Evolutionary conservation across 2,113 vertebrate species (phyloP).

Genomic region (Ciconia boyciana): DNA sequence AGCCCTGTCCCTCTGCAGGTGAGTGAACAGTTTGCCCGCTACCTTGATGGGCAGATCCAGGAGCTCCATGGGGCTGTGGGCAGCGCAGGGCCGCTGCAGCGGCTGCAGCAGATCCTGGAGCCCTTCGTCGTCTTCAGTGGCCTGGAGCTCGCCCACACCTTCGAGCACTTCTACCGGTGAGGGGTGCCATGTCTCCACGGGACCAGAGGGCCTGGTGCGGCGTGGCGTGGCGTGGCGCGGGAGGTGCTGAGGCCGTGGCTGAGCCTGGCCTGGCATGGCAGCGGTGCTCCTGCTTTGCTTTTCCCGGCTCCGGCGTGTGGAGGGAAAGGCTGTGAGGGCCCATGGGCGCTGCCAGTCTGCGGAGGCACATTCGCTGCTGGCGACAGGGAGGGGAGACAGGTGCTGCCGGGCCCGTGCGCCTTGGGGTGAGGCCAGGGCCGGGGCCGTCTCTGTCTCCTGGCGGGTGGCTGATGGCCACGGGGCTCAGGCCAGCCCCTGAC

Average conservation of each 20-base stretch:
- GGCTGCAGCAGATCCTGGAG: constrained; percentile 85
- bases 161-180: constrained; percentile 97
- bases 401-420: fast-evolving
- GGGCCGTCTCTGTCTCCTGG: neutral
- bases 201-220: neutral
- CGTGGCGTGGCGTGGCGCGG: fast-evolving
- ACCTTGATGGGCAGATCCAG: constrained; percentile 87
- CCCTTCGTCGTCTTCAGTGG: constrained; percentile 89
- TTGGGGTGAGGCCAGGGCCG: fast-evolving
- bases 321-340: neutral
- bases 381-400: fast-evolving
- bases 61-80: constrained; percentile 64
- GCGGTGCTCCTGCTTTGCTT: fast-evolving
- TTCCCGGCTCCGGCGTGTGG: fast-evolving
- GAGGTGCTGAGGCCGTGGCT: fast-evolving
- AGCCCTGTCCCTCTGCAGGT: constrained; percentile 71
- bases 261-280: neutral
- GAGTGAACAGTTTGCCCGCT: constrained; percentile 90
- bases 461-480: fast-evolving
- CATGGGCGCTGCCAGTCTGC: fast-evolving
- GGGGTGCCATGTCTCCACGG: neutral
- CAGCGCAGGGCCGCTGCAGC: constrained; percentile 73
- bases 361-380: neutral
- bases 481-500: neutral
- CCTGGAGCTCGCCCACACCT: constrained; percentile 90